phyloP scores from a whole-genome alignment of 2,113 vertebrate genomes.

The Brachyhypopomus gauderio region DNA sequence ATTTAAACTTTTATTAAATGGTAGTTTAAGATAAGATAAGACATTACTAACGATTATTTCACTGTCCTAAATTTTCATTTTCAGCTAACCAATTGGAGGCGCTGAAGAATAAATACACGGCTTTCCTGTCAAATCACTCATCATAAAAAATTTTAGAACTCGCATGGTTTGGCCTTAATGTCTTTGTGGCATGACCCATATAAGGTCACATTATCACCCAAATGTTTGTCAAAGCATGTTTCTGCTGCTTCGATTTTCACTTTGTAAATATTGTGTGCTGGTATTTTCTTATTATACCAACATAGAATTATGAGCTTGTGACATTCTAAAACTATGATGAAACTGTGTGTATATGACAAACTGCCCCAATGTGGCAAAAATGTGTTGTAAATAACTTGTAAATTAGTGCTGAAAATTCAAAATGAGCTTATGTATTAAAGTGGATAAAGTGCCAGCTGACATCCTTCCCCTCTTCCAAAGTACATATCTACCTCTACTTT shows the following conservation, averaged over 20 bases:
- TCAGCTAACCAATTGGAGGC: slow-evolving; percentile 68
- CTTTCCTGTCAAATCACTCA: slow-evolving; percentile 56
- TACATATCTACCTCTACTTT: background rate
- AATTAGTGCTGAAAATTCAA: too few relatives aligned
- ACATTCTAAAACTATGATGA: background rate
- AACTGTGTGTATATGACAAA: too few relatives aligned
- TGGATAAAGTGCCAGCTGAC: too few relatives aligned
- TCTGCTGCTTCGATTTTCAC: background rate
- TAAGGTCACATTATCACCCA: background rate
- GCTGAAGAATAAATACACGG: slow-evolving; percentile 53
- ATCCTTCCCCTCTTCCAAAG: background rate
- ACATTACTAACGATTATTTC: background rate
- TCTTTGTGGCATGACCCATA: background rate
- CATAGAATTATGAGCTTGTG: background rate
- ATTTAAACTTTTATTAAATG: background rate
- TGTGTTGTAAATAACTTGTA: too few relatives aligned
- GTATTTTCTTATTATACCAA: background rate
- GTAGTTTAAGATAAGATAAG: background rate
- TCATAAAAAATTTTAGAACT: slow-evolving; percentile 27
- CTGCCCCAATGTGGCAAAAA: too few relatives aligned
- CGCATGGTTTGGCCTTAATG: background rate
- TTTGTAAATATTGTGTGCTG: slow-evolving; percentile 16
- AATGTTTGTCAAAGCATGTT: background rate
- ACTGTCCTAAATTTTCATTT: background rate
- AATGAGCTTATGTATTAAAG: too few relatives aligned